Base-by-base conservation (phyloP, 2,113 vertebrate species). In the Antigone vipio region DNA sequence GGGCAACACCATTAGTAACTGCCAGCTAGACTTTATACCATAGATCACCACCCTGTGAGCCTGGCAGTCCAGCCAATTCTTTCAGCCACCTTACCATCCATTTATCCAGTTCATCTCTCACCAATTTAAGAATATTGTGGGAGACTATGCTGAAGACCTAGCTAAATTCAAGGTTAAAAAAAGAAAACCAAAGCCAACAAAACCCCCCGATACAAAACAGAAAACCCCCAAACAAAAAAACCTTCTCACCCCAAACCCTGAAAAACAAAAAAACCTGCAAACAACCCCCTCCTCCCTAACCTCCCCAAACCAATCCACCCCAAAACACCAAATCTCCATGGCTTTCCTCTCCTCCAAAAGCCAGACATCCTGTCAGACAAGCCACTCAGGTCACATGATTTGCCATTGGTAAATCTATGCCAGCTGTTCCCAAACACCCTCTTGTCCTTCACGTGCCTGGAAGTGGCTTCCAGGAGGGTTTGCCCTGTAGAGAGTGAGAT, bases 221-320 rank as follows among this genome's bases (percentile, higher is more conserved):
- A 63, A 49, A 11, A 24, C 11, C 9, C 32, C 38, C 4, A 56
- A 85, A 3, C 2, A 7, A 38, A 74, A 58, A 32, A 32, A 13
- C 3, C 13, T 18, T 35, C 15, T 21, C 15, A 16, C 23, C 18
- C 18, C 29, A 42, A 60, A 44, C 18, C 24, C 73, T 3, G 3
- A 27, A 26, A 59, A 82, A 49, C 8, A 23, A 24, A 49, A 38
- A 34, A 7, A 42, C 5, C 5, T 22, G 20, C 19, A 55, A 67
- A 35, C 5, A 72, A 35, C 5, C 5, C 19, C 16, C 40, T 42
- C 40, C 40, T 42, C 5, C 3, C 1, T 9, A 38, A 69, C 52
- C 53, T 14, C 0, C 0, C 12, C 13, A 63, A 71, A 75, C 2
- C 6, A 47, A 32, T 7, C 24, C 17, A 47, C 8, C 7, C 9